Evolutionary conservation across 2,888 invertebrate species (phyloP).

Genomic region (Nymphalis polychloros): DNA sequence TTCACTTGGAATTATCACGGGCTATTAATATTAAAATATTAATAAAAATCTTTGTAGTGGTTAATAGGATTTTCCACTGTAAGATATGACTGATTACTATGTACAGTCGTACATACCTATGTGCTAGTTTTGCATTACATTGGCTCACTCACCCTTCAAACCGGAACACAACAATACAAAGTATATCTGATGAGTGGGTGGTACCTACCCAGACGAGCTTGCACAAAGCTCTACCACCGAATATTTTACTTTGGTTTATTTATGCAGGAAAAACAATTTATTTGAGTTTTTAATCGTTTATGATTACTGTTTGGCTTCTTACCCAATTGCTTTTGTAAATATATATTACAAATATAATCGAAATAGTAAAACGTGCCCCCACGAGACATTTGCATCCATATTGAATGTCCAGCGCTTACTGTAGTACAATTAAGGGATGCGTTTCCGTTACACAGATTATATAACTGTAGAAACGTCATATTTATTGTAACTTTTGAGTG

Average conservation of each 20-base stretch:
- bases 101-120: too few species aligned
- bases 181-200: too few species aligned
- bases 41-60: conserved; percentile 20
- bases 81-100: neutral
- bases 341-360: conserved; percentile 38
- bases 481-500: neutral
- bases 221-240: too few species aligned
- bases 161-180: too few species aligned
- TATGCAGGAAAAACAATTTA: too few species aligned
- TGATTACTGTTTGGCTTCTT: too few species aligned
- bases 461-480: conserved; percentile 12
- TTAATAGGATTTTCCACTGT: conserved; percentile 36
- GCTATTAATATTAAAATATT: conserved; percentile 39
- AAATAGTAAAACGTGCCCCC: conserved; percentile 43
- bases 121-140: too few species aligned
- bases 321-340: conserved; percentile 28
- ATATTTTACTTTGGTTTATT: too few species aligned
- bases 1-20: conserved; percentile 30
- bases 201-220: too few species aligned
- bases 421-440: conserved; percentile 70
- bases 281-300: too few species aligned
- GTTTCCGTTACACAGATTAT: conserved; percentile 61
- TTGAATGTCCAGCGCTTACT: conserved; percentile 72
- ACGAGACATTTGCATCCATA: conserved; percentile 77
- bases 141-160: too few species aligned